phyloP scores from a whole-genome alignment of 23 tunicate genomes.

The Trididemnum miniatum region DNA sequence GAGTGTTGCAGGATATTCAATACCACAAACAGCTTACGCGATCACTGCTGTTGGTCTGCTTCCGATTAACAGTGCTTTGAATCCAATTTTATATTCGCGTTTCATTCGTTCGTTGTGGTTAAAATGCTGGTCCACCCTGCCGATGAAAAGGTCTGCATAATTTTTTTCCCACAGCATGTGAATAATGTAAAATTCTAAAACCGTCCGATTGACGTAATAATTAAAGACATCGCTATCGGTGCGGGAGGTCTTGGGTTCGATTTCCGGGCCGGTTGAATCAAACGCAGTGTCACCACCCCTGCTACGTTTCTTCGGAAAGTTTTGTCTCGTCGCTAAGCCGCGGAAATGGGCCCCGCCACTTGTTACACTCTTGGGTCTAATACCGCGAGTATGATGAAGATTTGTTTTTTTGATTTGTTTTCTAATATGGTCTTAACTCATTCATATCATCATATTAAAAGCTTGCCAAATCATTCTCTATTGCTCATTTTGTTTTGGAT shows the following conservation, averaged over 20 bases:
- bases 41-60: conserved; percentile 78
- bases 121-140: conserved; percentile 17
- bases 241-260: background rate
- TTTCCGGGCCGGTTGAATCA: background rate
- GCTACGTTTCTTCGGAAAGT: background rate
- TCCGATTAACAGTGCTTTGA: conserved; percentile 82
- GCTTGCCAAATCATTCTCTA: too few relatives aligned
- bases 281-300: background rate
- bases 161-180: too few relatives aligned
- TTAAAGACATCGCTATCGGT: background rate
- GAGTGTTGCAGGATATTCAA: conserved; percentile 34
- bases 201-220: too few relatives aligned
- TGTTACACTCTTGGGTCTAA: background rate
- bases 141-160: too few relatives aligned
- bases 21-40: conserved; percentile 68
- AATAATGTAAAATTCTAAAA: too few relatives aligned
- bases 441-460: too few relatives aligned
- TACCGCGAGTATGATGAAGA: background rate
- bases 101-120: conserved; percentile 46
- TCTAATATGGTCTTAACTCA: too few relatives aligned
- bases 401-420: too few relatives aligned
- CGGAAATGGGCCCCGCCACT: background rate
- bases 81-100: conserved; percentile 81
- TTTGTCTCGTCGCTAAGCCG: background rate
- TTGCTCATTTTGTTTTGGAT: too few relatives aligned